Base-by-base conservation (phyloP, 2,888 invertebrate genomes). In the Monopis laevigella region DNA sequence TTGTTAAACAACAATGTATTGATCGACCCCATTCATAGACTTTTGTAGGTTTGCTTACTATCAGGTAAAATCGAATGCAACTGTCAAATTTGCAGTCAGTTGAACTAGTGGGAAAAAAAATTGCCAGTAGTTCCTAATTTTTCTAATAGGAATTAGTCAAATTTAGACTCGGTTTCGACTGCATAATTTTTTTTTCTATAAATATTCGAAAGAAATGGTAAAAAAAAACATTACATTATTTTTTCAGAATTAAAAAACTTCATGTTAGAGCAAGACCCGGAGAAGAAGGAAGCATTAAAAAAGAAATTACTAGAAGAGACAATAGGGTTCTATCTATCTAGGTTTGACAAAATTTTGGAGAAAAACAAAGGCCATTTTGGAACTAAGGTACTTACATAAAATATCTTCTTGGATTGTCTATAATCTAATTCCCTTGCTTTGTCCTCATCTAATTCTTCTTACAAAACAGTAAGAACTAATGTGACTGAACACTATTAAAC, bases 281-380 rank as follows among this genome's bases (percentile, higher is more conserved):
- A 18, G 8, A 40, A 29, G 29, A 40, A 29, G 29, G 28, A 28
- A 40, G 29, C 3, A 10, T 19, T 40, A 10, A 40, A 30, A 26
- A 29, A 32, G 13, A 30, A 18, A 21, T 12, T 40, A 3, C n/a
- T 30, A 19, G 21, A 19, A 12, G 40, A 40, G 10, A 18, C 32
- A 2, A 14, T 40, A 2, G 30, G 17, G 6, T 40, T 16, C 28
- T 40, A 40, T 29, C 29, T 40, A 7, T 14, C 28, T 11, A 27
- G 30, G 12, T 40, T 40, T 26, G 40, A 40, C 17, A 27, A 30
- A 10, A 10, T 17, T n/a, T 18, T 40, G 13, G 11, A 40, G 13
- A 12, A 28, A 12, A 40, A 40, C n/a, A 29, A 26, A 3, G 40
- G 40, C 12, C 26, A 28, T 13, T 28, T 40, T 17, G 40, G 29